Evolutionary conservation across 1,140 invertebrate genomes (phyloP).

Genomic region (Nephila pilipes): DNA sequence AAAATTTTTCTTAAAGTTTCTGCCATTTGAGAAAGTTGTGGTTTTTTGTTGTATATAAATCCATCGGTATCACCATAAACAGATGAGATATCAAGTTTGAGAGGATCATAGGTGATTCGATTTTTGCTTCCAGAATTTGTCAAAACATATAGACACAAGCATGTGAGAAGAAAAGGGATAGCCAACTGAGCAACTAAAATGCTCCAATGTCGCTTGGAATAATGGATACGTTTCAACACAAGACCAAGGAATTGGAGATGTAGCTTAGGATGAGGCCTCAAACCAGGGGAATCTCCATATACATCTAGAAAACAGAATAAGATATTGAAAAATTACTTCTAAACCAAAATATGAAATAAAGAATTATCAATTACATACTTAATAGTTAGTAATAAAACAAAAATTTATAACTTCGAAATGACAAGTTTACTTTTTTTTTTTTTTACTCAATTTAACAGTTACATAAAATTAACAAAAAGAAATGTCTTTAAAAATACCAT

Average conservation of each 20-base stretch:
- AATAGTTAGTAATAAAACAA: no score
- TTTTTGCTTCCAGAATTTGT: not conserved
- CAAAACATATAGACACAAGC: slow-evolving; percentile 44
- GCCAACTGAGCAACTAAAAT: slow-evolving; percentile 75
- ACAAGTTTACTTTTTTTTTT: no score
- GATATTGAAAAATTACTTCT: not conserved
- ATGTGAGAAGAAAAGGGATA: slow-evolving; percentile 73
- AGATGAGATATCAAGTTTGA: slow-evolving; percentile 63
- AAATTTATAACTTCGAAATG: no score
- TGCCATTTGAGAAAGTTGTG: not conserved
- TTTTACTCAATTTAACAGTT: no score
- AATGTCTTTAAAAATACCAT: no score
- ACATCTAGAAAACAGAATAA: slow-evolving; percentile 62
- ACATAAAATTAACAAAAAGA: no score
- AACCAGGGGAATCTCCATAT: not conserved
- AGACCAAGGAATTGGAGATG: slow-evolving; percentile 70
- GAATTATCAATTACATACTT: no score
- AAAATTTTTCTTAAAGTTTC: slow-evolving; percentile 18
- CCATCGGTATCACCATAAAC: slow-evolving; percentile 76
- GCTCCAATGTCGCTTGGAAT: slow-evolving; percentile 75
- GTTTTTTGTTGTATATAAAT: slow-evolving; percentile 41
- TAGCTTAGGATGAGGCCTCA: slow-evolving; percentile 4
- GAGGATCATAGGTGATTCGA: not conserved
- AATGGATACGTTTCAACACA: slow-evolving; percentile 78
- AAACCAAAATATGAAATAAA: no score